phyloP scores from a whole-genome alignment of 2,888 invertebrate genomes.

The Rhynchonema sp. region DNA sequence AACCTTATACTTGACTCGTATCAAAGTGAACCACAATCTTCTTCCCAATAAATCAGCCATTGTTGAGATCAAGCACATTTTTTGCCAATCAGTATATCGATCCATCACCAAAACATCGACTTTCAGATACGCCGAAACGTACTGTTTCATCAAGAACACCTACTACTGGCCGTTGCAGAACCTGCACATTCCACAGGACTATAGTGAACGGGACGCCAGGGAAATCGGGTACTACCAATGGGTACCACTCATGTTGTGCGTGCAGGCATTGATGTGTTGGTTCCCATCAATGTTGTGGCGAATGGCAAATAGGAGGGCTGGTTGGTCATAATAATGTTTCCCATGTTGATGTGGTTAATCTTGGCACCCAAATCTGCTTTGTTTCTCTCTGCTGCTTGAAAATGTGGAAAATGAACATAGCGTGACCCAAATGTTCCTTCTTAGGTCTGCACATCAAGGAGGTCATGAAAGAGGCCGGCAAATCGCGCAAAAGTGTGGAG shows the following conservation, averaged over 20 bases:
- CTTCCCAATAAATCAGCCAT: too few relatives aligned
- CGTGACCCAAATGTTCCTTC: too few relatives aligned
- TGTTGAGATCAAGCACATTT: neutral
- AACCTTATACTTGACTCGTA: too few relatives aligned
- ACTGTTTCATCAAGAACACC: slow-evolving; percentile 4
- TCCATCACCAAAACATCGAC: neutral
- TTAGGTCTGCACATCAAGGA: neutral
- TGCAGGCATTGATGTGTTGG: neutral
- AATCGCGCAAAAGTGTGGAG: neutral
- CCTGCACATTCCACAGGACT: neutral
- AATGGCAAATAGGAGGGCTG: neutral
- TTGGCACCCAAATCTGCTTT: too few relatives aligned
- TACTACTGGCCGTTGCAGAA: neutral
- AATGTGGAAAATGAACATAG: too few relatives aligned
- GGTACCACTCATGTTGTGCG: neutral
- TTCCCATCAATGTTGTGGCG: neutral
- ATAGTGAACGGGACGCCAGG: neutral
- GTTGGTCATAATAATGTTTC: too few relatives aligned
- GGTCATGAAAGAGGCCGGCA: neutral
- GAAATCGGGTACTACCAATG: slow-evolving; percentile 3
- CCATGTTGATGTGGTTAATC: too few relatives aligned
- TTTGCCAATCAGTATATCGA: neutral
- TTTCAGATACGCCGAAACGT: neutral
- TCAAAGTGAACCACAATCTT: too few relatives aligned
- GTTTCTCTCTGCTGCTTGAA: too few relatives aligned